Conservation (phyloP, 1,140 invertebrate genomes). For the Micrasema longulum region DNA sequence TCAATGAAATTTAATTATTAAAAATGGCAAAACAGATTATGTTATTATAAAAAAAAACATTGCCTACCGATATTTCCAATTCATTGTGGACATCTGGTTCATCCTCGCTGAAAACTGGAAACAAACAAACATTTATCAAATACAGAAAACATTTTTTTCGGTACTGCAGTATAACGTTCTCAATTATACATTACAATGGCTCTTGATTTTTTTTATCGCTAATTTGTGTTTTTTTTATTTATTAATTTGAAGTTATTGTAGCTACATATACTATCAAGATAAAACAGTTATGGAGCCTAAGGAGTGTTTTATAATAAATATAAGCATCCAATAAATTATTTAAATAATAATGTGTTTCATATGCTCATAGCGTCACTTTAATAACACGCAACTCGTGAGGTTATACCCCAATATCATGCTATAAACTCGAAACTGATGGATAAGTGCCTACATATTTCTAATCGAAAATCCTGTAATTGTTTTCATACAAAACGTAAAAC, state of each 20-base stretch:
- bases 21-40: too few relatives aligned
- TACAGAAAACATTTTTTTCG: too few relatives aligned
- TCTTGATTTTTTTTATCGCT: too few relatives aligned
- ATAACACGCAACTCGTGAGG: conserved; percentile 1
- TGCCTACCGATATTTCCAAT: conserved; percentile 83
- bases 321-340: conserved; percentile 25
- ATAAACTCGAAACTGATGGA: background rate
- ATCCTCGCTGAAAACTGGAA: conserved; percentile 86
- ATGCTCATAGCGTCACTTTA: conserved; percentile 22
- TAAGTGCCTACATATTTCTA: conserved; percentile 7
- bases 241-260: too few relatives aligned
- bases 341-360: conserved; percentile 28
- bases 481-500: too few relatives aligned
- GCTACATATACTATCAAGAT: too few relatives aligned
- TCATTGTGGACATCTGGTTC: conserved; percentile 87
- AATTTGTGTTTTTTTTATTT: too few relatives aligned
- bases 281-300: conserved; percentile 21
- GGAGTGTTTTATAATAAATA: conserved; percentile 35
- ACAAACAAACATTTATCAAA: conserved; percentile 56
- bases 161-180: too few relatives aligned
- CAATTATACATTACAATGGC: too few relatives aligned
- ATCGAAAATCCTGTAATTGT: conserved; percentile 17
- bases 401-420: background rate
- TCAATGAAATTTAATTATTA: too few relatives aligned
- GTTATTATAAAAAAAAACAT: background rate